Conservation (phyloP, 2,797 vertebrate species). For the Chromobotia macracanthus region DNA sequence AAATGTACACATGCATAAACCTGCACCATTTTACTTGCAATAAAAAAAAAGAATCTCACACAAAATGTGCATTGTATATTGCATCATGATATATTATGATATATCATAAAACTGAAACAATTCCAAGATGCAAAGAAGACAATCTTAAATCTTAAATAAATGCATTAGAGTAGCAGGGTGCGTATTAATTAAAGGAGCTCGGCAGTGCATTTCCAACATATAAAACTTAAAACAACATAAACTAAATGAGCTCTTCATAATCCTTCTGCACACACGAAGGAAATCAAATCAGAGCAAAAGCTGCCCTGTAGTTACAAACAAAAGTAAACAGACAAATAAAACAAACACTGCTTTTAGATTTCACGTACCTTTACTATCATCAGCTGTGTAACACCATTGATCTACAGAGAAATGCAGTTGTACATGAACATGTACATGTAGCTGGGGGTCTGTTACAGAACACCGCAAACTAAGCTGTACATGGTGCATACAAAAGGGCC, state of each 20-base stretch:
- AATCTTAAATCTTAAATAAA: constrained; percentile 1
- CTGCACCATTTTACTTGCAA: background rate
- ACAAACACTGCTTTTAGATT: background rate
- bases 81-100: no score
- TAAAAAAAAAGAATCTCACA: background rate
- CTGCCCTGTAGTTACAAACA: background rate
- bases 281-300: background rate
- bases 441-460: background rate
- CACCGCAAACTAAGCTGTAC: background rate
- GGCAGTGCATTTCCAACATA: background rate
- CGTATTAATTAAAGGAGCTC: background rate
- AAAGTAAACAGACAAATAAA: constrained; percentile 17
- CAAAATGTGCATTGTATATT: background rate
- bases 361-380: constrained; percentile 44
- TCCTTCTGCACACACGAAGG: background rate
- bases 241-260: background rate
- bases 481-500: background rate
- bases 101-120: background rate
- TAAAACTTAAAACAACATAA: background rate
- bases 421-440: no score
- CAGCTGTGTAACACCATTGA: constrained; percentile 29
- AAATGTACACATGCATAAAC: background rate
- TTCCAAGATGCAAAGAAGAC: constrained; percentile 11
- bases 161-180: constrained; percentile 8
- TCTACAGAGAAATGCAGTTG: constrained; percentile 52